phyloP scores from a whole-genome alignment of 2,113 vertebrate species.

The Setophaga petechia region DNA sequence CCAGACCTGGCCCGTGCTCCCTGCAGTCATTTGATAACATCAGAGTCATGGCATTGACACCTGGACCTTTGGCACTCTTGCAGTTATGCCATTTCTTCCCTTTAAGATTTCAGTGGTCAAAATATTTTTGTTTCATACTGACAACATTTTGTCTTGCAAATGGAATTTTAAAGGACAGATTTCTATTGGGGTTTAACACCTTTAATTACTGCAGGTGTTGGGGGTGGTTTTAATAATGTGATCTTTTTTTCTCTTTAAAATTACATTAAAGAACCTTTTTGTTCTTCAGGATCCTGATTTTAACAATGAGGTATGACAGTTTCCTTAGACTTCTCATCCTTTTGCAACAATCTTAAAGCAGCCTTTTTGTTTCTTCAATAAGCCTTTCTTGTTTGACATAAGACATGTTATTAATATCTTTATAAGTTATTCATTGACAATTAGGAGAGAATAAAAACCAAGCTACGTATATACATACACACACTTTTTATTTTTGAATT shows the following conservation, averaged over 20 bases:
- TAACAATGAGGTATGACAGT: neutral
- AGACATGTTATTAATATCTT: neutral
- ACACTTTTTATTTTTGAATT: neutral
- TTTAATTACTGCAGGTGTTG: neutral
- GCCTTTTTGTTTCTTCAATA: neutral
- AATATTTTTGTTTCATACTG: neutral
- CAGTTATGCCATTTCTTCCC: neutral
- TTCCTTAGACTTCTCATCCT: neutral
- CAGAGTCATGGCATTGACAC: neutral
- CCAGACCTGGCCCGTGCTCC: neutral
- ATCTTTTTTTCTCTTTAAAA: neutral
- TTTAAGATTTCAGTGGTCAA: neutral
- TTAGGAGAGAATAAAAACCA: neutral
- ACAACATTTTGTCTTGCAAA: neutral
- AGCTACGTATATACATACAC: neutral
- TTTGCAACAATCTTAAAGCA: neutral
- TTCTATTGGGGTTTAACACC: neutral
- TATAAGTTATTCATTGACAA: neutral
- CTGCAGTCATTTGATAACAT: neutral
- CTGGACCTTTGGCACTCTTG: neutral
- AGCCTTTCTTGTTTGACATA: neutral
- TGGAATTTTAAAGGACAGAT: neutral
- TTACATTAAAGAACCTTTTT: neutral
- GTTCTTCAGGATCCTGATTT: neutral
- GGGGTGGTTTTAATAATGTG: neutral